A percentile compares a stretch with the other conserved stretches of the same genome.
These are phyloP conservation scores for Mus spicilegus DNA, from an alignment of 2,113 vertebrate genomes.

Conservation along the genomic window DNA sequence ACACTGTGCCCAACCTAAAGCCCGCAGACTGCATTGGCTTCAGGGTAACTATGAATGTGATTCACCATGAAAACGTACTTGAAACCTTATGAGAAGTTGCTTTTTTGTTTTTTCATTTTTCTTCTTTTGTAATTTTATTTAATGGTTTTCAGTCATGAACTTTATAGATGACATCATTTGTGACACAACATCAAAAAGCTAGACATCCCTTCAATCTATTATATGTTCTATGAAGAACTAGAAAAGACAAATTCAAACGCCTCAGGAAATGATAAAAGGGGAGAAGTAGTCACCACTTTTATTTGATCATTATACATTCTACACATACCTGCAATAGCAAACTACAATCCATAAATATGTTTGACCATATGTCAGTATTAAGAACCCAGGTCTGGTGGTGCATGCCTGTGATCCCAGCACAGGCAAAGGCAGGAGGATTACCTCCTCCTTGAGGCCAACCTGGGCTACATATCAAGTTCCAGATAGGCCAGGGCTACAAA, in stretches of 20 bases:
- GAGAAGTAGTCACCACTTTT: neutral
- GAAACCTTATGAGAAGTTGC: no score
- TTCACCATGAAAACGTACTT: neutral
- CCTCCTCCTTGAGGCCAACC: neutral
- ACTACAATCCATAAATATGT: neutral
- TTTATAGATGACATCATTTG: neutral
- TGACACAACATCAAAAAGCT: neutral
- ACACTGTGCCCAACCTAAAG: neutral
- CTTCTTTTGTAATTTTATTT: neutral
- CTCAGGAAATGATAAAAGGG: neutral
- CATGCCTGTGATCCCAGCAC: neutral
- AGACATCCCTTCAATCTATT: neutral
- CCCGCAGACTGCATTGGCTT: no score
- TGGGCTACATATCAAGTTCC: neutral
- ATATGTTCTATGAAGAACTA: neutral
- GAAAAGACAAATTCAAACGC: neutral
- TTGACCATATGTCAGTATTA: neutral
- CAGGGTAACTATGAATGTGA: neutral
- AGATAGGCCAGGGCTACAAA: neutral
- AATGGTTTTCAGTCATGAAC: neutral
- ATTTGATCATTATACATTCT: neutral
- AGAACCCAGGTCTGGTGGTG: neutral
- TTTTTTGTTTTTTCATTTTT: accelerated
- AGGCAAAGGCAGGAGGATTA: neutral
- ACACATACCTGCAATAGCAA: neutral